Evolutionary conservation across 1,140 invertebrate genomes (phyloP).

Genomic region (Ylistrum balloti): DNA sequence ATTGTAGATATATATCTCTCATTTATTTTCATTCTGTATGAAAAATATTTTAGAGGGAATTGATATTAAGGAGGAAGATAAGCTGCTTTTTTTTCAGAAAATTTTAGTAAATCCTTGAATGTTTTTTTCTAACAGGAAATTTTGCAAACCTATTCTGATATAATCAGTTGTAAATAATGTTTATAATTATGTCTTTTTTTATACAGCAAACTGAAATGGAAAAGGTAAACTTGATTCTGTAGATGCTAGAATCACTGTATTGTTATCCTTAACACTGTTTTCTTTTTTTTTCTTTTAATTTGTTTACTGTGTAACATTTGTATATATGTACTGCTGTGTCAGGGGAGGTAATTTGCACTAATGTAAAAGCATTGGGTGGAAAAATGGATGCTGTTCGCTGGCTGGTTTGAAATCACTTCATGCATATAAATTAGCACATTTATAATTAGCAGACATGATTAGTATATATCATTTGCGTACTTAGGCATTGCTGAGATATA

Average conservation of each 20-base stretch:
- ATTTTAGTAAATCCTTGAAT: too few relatives aligned
- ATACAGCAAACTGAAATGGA: conserved; percentile 92
- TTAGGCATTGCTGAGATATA: neutral
- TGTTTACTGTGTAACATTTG: neutral
- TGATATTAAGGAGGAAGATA: too few relatives aligned
- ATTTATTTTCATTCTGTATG: too few relatives aligned
- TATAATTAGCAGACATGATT: conserved; percentile 23
- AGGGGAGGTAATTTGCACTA: conserved; percentile 25
- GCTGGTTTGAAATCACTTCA: neutral
- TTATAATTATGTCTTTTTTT: conserved; percentile 60
- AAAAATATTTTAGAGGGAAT: too few relatives aligned
- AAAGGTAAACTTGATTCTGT: conserved; percentile 87
- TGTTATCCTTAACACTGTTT: neutral
- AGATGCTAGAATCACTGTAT: conserved; percentile 38
- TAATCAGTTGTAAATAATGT: neutral
- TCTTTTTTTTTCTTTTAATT: neutral
- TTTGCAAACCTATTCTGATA: neutral
- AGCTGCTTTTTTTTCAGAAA: too few relatives aligned
- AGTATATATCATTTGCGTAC: neutral
- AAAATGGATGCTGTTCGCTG: neutral
- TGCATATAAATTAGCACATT: neutral
- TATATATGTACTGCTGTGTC: neutral
- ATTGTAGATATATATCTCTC: too few relatives aligned
- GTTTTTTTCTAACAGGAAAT: too few relatives aligned
- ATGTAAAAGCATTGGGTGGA: neutral